A percentile compares a stretch with the other conserved stretches of the same genome.
phyloP scores from a whole-genome alignment of 2,888 invertebrate genomes.

The Polyommatus icarus region DNA sequence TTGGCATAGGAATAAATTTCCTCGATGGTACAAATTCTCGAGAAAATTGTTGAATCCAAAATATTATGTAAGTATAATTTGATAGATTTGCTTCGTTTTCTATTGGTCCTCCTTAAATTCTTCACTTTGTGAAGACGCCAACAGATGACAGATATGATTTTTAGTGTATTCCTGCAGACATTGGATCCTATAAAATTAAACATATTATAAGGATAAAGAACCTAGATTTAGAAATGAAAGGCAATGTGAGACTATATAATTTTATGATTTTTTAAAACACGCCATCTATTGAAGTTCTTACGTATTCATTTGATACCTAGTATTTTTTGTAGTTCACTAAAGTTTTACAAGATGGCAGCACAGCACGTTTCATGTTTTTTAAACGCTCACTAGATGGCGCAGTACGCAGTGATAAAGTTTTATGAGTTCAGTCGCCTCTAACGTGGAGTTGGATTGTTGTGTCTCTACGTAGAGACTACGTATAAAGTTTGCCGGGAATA shows the following conservation, averaged over 20 bases:
- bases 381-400: constrained; percentile 55
- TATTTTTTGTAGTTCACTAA: neutral
- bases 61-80: too few relatives aligned
- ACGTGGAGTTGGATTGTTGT: constrained; percentile 48
- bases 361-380: neutral
- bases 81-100: too few relatives aligned
- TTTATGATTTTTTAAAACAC: neutral
- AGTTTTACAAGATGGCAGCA: constrained; percentile 35
- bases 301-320: neutral
- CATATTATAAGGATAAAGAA: too few relatives aligned
- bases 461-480: constrained; percentile 53
- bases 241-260: neutral
- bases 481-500: constrained; percentile 53
- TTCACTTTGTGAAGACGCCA: too few relatives aligned
- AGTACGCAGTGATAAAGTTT: constrained; percentile 47
- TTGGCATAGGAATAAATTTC: too few relatives aligned
- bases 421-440: constrained; percentile 74
- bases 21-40: too few relatives aligned
- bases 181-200: too few relatives aligned
- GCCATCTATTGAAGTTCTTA: neutral
- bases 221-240: too few relatives aligned
- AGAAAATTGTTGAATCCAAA: too few relatives aligned
- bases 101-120: too few relatives aligned
- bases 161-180: too few relatives aligned
- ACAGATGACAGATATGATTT: too few relatives aligned